Conservation (phyloP, 2,113 vertebrate genomes). For the Onychorhynchus coronatus region DNA sequence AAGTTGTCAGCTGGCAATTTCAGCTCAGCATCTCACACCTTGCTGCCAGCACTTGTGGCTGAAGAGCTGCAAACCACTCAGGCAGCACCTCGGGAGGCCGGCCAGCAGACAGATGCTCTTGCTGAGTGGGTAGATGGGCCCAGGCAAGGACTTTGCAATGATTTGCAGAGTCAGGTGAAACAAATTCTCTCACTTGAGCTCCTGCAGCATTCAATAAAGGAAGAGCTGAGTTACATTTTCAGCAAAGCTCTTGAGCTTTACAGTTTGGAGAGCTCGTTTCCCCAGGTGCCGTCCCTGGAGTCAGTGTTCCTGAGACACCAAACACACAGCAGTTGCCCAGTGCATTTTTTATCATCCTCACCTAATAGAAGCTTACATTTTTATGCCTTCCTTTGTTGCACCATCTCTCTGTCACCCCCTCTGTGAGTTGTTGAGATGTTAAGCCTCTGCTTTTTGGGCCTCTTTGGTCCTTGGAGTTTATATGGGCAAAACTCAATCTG, state of each 20-base stretch:
- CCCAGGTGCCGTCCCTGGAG: neutral
- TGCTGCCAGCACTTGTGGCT: neutral
- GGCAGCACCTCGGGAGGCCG: neutral
- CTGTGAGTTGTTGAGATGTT: neutral
- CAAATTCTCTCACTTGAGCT: neutral
- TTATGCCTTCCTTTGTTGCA: neutral
- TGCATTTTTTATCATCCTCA: neutral
- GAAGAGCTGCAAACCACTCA: neutral
- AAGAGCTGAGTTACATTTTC: neutral
- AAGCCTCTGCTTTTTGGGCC: neutral
- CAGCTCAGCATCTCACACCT: slow-evolving; percentile 7
- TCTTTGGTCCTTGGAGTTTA: neutral
- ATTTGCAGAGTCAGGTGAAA: slow-evolving; percentile 8
- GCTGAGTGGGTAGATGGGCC: neutral
- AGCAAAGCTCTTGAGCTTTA: slow-evolving; percentile 10
- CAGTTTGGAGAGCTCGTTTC: neutral
- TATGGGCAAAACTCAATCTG: neutral
- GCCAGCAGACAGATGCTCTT: neutral
- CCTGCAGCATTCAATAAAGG: neutral
- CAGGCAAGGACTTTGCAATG: neutral
- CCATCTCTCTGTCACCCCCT: neutral
- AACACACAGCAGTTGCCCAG: neutral
- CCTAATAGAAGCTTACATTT: slow-evolving; percentile 10
- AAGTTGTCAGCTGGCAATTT: neutral
- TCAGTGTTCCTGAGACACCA: slow-evolving; percentile 5